Percentiles rank a stretch among this genome's conserved stretches.
Evolutionary conservation across 2,113 vertebrate genomes (phyloP).

Genomic region (Urocitellus parryii): DNA sequence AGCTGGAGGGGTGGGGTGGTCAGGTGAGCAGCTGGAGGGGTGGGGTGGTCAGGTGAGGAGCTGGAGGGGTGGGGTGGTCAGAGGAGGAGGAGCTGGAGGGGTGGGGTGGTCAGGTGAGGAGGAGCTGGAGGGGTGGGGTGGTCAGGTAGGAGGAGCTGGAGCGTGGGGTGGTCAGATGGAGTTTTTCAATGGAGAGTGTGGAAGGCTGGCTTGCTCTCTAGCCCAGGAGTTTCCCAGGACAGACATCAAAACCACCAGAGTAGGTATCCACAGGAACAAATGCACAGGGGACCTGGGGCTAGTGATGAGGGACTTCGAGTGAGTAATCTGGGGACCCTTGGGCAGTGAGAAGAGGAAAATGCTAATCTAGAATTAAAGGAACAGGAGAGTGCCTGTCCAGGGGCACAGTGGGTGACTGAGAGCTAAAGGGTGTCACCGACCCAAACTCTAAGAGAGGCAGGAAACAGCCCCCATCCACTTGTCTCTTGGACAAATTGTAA

Average conservation of each 20-base stretch:
- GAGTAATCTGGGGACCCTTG: background rate
- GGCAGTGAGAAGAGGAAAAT: background rate
- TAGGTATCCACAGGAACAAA: accelerated
- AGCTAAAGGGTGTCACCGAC: background rate
- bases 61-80: no score
- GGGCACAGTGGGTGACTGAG: accelerated
- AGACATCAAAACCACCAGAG: background rate
- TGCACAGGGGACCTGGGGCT: background rate
- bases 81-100: no score
- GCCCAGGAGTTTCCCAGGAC: accelerated
- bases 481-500: background rate
- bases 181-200: accelerated
- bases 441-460: accelerated
- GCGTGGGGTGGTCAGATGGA: background rate
- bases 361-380: background rate
- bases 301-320: accelerated
- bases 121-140: accelerated
- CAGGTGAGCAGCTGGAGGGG: no score
- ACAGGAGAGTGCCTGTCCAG: background rate
- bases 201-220: background rate
- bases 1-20: background rate
- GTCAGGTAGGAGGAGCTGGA: accelerated
- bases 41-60: background rate
- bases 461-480: accelerated
- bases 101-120: background rate